phyloP scores from a whole-genome alignment of 2,113 vertebrate genomes.

The Aegotheles bennettii region DNA sequence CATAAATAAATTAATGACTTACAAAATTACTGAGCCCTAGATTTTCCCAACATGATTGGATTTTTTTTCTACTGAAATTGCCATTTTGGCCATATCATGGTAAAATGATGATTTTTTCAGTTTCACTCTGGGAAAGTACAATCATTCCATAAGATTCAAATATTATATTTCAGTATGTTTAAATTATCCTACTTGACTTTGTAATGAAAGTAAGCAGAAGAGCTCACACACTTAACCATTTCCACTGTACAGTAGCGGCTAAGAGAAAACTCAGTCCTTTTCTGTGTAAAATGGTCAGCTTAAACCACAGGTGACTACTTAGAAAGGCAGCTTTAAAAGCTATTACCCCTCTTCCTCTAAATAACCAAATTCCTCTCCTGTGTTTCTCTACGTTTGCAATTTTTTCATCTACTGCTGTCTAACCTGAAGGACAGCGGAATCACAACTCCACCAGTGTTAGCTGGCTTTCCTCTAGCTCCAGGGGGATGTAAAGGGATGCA shows the following conservation, averaged over 20 bases:
- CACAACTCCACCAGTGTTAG: too few relatives aligned
- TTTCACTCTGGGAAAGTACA: neutral
- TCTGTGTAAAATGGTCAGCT: neutral
- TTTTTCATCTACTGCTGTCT: neutral
- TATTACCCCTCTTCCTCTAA: neutral
- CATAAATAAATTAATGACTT: neutral
- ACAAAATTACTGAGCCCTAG: neutral
- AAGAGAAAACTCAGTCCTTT: neutral
- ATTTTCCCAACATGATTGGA: neutral
- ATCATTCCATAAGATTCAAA: neutral
- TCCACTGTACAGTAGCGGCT: neutral
- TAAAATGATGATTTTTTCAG: neutral
- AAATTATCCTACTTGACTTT: neutral
- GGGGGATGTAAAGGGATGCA: neutral
- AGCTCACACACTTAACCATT: neutral
- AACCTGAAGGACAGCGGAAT: neutral
- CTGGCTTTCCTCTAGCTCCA: neutral
- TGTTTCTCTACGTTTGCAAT: neutral
- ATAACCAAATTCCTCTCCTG: rapidly evolving
- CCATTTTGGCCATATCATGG: neutral
- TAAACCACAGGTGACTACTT: neutral
- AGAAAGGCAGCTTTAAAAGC: neutral
- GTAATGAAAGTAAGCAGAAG: neutral
- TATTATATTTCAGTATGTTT: neutral
- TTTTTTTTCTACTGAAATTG: neutral